Evolutionary conservation across 1,140 invertebrate species (phyloP), one percentile per base, ranked within the genome.

Genomic region (Physella acuta): DNA sequence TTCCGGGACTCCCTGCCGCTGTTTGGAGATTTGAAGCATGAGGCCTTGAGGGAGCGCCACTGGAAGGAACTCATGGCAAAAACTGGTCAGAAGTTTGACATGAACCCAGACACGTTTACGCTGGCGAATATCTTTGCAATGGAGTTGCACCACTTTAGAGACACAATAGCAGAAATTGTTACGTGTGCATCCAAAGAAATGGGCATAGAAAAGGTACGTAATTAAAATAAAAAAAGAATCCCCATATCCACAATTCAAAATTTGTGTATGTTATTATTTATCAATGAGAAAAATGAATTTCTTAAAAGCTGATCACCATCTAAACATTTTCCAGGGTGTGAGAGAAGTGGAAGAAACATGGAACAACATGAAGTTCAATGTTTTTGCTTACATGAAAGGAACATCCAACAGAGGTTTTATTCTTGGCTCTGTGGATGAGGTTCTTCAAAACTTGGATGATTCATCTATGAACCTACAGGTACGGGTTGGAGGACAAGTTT

Each of bases 111-210:
- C 3, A 88, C 90, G 66, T 95, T 95, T 77, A 96, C 93, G 0
- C 84, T 96, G 65, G 91, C 92, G 70, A 94, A 94, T 77, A 91
- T 97, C 89, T 97, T 97, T 85, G 88, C 90, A 0, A 95, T 97
- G 93, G 91, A 96, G 78, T 81, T 95, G 64, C 90, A 93, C 76
- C 89, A 91, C 71, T 93, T 93, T 78, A 90, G 92, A 80, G 92
- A 94, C 0, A 90, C 92, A 16, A 87, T 87, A 75, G 91, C 90
- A 26, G 90, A 93, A 79, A 95, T 96, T 64, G 90, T 96, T 1
- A 92, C 89, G 44, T 91, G 90, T 81, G 93, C 94, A 28, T 90
- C 93, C 44, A 95, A 94, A 86, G 94, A 97, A 83, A 83, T 94
- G 75, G 88, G 89, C 28, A 95, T 96, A 75, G 94, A 97, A 83